These are phyloP conservation scores for Druon quercuslanigerum DNA, from an alignment of 1,140 invertebrate species.

Conservation along the genomic window DNA sequence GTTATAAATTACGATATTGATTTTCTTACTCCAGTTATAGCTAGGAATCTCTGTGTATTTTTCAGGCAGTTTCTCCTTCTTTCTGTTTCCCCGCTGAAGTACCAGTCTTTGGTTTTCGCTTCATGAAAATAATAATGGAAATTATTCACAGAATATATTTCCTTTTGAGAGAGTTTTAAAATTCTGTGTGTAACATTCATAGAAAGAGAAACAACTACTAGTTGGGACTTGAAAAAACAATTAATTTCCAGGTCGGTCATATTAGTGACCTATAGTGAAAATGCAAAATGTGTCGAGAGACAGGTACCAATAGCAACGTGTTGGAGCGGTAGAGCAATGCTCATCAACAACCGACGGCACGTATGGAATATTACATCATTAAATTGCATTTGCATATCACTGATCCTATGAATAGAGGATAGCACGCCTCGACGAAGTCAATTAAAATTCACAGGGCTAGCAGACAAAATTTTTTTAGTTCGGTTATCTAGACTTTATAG, in stretches of 20 bases:
- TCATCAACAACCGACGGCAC: slow-evolving; percentile 34
- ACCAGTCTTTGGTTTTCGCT: too few relatives aligned
- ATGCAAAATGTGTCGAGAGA: slow-evolving; percentile 18
- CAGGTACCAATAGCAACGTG: slow-evolving; percentile 6
- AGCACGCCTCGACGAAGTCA: slow-evolving; percentile 61
- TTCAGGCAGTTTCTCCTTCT: background rate
- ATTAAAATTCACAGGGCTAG: slow-evolving; percentile 65
- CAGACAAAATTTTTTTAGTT: slow-evolving; percentile 12
- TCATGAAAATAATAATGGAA: too few relatives aligned
- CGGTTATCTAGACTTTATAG: slow-evolving; percentile 14
- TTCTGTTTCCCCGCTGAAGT: too few relatives aligned
- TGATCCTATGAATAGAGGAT: slow-evolving; percentile 61
- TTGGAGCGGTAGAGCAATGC: background rate
- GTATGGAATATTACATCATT: slow-evolving; percentile 66
- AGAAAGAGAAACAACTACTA: background rate
- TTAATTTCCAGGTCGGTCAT: slow-evolving; percentile 9
- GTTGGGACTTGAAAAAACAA: background rate
- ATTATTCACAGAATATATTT: too few relatives aligned
- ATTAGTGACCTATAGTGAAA: slow-evolving; percentile 25
- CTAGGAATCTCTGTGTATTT: background rate
- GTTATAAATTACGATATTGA: slow-evolving; percentile 20
- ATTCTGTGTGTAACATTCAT: background rate
- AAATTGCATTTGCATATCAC: slow-evolving; percentile 70
- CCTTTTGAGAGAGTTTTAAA: too few relatives aligned
- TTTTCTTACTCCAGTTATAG: background rate